A percentile compares a stretch with the other conserved stretches of the same genome.
These are phyloP conservation scores for Heliconius congener DNA, from an alignment of 1,140 invertebrate genomes.

Conservation along the genomic window DNA sequence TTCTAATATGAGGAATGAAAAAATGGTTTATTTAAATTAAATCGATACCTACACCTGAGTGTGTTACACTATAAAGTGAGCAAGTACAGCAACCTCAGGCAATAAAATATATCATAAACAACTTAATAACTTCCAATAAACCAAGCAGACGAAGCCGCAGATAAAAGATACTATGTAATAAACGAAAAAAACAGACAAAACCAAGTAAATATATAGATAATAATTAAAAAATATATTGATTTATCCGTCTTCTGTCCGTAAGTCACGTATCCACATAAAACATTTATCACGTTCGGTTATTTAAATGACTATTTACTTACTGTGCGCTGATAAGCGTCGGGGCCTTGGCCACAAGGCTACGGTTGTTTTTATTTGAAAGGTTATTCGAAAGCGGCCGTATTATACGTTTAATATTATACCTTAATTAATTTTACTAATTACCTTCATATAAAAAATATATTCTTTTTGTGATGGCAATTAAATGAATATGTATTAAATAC, in stretches of 20 bases:
- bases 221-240: not conserved
- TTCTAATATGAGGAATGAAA: no score
- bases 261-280: slow-evolving; percentile 1
- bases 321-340: slow-evolving; percentile 11
- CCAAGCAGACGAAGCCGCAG: no score
- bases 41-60: no score
- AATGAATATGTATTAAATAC: no score
- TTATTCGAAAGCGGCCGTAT: slow-evolving; percentile 6
- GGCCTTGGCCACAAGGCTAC: slow-evolving; percentile 5
- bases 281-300: slow-evolving; percentile 9
- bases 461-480: no score
- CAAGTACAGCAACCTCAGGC: no score
- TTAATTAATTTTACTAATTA: not conserved
- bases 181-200: no score
- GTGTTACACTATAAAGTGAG: no score
- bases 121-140: no score
- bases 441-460: not conserved
- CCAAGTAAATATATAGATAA: not conserved
- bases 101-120: no score
- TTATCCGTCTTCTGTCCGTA: not conserved
- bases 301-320: slow-evolving; percentile 14
- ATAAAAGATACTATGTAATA: no score
- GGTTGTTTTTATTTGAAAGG: slow-evolving; percentile 4
- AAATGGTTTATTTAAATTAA: no score
- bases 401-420: not conserved